Percentiles rank a stretch among this genome's conserved stretches.
phyloP scores from a whole-genome alignment of 2,888 invertebrate species.

The Mechanitis mazaeus region DNA sequence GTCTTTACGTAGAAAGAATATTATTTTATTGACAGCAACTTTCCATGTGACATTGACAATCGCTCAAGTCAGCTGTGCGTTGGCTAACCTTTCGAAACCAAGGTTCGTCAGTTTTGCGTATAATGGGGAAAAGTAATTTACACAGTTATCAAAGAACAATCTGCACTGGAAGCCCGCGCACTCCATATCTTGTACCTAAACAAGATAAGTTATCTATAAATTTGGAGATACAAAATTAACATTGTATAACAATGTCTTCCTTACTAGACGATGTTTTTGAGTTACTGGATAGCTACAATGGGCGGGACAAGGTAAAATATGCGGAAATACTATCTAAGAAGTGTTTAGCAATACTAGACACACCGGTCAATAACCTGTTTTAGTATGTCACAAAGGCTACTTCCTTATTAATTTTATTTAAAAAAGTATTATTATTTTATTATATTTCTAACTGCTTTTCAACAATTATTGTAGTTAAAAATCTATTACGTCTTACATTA shows the following conservation, averaged over 20 bases:
- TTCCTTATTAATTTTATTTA: not conserved
- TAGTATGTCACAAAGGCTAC: not conserved
- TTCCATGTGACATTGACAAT: constrained; percentile 10
- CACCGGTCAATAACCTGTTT: constrained; percentile 40
- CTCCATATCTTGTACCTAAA: constrained; percentile 11
- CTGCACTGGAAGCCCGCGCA: constrained; percentile 36
- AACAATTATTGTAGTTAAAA: not conserved
- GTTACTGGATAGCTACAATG: constrained; percentile 86
- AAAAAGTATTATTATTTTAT: constrained; percentile 2
- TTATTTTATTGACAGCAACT: constrained; percentile 35
- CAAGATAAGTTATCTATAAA: constrained; percentile 40
- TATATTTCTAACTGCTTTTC: not conserved
- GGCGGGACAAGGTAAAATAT: constrained; percentile 87
- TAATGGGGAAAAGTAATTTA: constrained; percentile 55
- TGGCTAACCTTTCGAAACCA: constrained; percentile 53
- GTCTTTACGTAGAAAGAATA: too few species aligned
- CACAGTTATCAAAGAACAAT: constrained; percentile 47
- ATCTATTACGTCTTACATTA: not conserved
- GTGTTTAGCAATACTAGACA: constrained; percentile 36
- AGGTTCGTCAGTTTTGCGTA: constrained; percentile 40
- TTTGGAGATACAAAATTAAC: constrained; percentile 22
- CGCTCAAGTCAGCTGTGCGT: constrained; percentile 21
- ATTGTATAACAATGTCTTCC: constrained; percentile 49
- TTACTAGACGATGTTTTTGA: constrained; percentile 78
- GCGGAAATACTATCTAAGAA: constrained; percentile 54